A percentile compares a stretch with the other conserved stretches of the same genome.
These are phyloP conservation scores for Diadophis punctatus DNA, from an alignment of 2,113 vertebrate species.

Conservation along the genomic window DNA sequence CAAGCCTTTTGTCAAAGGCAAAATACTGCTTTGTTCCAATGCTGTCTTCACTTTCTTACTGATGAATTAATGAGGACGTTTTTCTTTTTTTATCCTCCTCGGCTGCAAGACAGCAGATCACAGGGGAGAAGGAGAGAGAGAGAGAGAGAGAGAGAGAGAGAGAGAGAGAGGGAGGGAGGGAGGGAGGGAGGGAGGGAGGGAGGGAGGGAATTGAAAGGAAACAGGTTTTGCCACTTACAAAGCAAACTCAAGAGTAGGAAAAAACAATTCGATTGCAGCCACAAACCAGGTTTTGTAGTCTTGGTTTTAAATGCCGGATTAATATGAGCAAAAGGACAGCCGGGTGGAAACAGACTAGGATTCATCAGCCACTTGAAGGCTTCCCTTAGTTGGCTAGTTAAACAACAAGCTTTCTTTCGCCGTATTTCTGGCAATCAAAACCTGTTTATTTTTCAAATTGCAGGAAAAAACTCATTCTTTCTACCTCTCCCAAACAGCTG, in stretches of 20 bases:
- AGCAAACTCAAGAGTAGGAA: neutral
- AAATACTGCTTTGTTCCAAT: neutral
- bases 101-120: slow-evolving; percentile 4
- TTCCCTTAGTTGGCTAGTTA: slow-evolving; percentile 13
- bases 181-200: neutral
- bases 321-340: slow-evolving; percentile 34
- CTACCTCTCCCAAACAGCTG: neutral
- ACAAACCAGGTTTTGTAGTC: neutral
- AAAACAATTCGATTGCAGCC: neutral
- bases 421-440: slow-evolving; percentile 58
- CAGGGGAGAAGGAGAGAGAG: neutral
- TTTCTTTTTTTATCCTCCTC: neutral
- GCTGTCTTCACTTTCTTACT: neutral
- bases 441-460: slow-evolving; percentile 41
- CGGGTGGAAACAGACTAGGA: neutral
- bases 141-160: neutral
- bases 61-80: slow-evolving; percentile 12
- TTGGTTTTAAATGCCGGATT: slow-evolving; percentile 1
- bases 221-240: neutral
- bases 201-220: neutral
- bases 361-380: slow-evolving; percentile 35
- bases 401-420: slow-evolving; percentile 25
- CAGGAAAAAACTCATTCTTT: neutral
- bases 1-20: neutral
- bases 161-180: neutral